Base-by-base conservation (phyloP, 2,797 vertebrate genomes). In the Myiotriccus ornatus region DNA sequence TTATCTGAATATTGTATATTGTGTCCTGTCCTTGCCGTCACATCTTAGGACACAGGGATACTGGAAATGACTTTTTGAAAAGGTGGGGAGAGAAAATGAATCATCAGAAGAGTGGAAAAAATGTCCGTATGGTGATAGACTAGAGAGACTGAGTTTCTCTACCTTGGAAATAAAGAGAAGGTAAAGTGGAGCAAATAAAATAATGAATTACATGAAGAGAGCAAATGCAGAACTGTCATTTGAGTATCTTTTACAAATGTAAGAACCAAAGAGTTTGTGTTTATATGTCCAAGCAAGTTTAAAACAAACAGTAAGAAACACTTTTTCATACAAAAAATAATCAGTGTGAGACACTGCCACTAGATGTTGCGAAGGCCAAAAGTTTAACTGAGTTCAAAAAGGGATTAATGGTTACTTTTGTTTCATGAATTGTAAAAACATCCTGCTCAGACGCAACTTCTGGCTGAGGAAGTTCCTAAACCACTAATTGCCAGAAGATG, bases 401-500 rank as follows among this genome's bases (percentile, higher is more conserved):
- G 35, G 20, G 32, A 86, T 88, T 96, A 88, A 91, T 94, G 90
- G 73, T 35, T 73, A 44, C 87, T 94, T 90, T 73, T 84, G 46
- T 93, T 94, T 94, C 62, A 93, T 79, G 85, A 75, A 52, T 41
- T 90, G 80, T 84, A 10, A 91, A 94, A 94, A 78, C 91, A 94
- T 96, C 70, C 90, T 91, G 35, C 59, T 86, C 32, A 76, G 85
- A 46, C 13, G 62, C 90, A 81, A 35, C 34, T 87, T 79, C 76
- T 95, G 75, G 59, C 41, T 82, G 78, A 86, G 85, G 87, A 96
- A 95, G 80, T 94, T 90, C 80, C 80, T 78, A 81, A 94, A 78
- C 93, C 91, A 28, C 95, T 96, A 95, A 96, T 96, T 96, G 93
- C 73, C 52, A 81, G 83, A 81, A 84, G 83, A 95, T 84, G 73